Percentiles rank a stretch among this genome's conserved stretches.
Evolutionary conservation across 2,888 invertebrate genomes (phyloP).

Genomic region (Platycheirus rosarum): DNA sequence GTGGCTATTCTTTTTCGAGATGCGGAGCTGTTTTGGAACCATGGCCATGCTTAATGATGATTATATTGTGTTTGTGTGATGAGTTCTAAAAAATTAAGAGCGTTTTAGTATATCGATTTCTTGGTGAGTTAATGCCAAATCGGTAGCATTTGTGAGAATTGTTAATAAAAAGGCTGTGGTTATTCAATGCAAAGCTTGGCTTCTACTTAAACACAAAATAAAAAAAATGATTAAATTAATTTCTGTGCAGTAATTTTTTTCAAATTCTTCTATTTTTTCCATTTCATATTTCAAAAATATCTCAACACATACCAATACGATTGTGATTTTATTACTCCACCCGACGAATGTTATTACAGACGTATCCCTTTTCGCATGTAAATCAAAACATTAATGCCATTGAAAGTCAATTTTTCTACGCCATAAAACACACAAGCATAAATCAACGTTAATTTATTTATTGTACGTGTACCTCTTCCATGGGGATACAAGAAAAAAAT

Average conservation of each 20-base stretch:
- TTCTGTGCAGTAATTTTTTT: too few species aligned
- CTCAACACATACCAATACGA: too few species aligned
- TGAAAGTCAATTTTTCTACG: conserved; percentile 6
- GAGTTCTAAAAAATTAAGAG: conserved; percentile 2
- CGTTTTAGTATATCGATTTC: conserved; percentile 1
- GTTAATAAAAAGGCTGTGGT: too few species aligned
- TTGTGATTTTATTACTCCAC: too few species aligned
- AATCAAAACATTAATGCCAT: conserved; percentile 4
- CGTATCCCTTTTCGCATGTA: neutral
- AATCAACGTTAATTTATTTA: conserved; percentile 33
- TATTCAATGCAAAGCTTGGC: too few species aligned
- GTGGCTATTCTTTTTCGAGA: neutral
- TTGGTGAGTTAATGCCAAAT: neutral
- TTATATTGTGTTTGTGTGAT: conserved; percentile 1
- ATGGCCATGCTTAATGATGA: conserved; percentile 7
- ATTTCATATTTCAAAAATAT: neutral
- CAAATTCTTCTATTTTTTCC: too few species aligned
- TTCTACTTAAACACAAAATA: too few species aligned
- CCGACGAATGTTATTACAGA: neutral
- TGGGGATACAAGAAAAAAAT: neutral
- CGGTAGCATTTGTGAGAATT: too few species aligned
- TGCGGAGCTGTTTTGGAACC: neutral
- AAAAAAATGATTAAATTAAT: too few species aligned
- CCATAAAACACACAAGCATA: conserved; percentile 4
- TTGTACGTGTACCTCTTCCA: neutral